phyloP scores from a whole-genome alignment of 2,888 invertebrate species.

The Leptinotarsa tumamoca region DNA sequence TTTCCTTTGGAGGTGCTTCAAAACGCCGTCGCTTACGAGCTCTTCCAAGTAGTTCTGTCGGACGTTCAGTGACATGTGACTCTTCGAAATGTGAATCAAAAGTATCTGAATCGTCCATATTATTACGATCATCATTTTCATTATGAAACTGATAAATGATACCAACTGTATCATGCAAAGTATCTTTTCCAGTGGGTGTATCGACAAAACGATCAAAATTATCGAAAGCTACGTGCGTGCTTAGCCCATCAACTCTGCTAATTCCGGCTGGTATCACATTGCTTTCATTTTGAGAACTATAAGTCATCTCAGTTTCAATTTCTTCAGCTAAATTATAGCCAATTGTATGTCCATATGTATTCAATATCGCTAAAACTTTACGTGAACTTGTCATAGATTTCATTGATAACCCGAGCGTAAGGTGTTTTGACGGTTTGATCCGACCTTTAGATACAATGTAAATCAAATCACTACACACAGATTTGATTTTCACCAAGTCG shows the following conservation, averaged over 20 bases:
- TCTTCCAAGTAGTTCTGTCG: no score
- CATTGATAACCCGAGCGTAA: slow-evolving; percentile 50
- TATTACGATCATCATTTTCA: no score
- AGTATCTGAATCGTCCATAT: no score
- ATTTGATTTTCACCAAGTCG: slow-evolving; percentile 24
- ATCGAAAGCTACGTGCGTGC: slow-evolving; percentile 55
- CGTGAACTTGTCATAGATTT: slow-evolving; percentile 49
- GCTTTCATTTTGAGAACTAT: slow-evolving; percentile 38
- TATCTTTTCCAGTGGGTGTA: slow-evolving; percentile 33
- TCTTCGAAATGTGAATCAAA: no score
- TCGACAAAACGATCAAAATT: slow-evolving; percentile 54
- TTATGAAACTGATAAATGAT: no score
- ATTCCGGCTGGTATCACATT: slow-evolving; percentile 52
- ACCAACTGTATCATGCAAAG: no score
- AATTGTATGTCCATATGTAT: no score
- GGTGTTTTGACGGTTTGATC: slow-evolving; percentile 53
- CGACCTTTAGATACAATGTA: slow-evolving; percentile 51
- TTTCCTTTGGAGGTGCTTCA: no score
- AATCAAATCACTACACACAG: slow-evolving; percentile 49
- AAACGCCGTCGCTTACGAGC: no score
- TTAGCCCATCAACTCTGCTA: slow-evolving; percentile 38
- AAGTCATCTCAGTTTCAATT: slow-evolving; percentile 34
- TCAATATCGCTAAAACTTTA: no score
- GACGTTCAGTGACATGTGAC: no score
- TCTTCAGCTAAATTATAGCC: slow-evolving; percentile 52